Base-by-base conservation (phyloP, 2,888 invertebrate genomes). In the Pomacea canaliculata region DNA sequence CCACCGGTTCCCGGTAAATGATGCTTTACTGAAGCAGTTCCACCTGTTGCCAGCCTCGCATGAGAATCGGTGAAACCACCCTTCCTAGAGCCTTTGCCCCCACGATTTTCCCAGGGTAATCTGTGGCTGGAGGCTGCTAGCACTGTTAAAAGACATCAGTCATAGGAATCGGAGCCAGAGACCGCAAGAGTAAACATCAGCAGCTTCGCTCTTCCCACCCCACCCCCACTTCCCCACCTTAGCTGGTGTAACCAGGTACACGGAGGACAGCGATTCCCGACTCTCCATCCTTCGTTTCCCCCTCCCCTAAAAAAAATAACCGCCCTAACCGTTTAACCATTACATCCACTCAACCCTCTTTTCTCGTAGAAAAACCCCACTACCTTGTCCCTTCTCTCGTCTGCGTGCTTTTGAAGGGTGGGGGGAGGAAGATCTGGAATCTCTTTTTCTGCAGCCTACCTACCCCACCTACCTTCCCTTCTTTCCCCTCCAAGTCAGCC, bases 61-160 rank as follows among this genome's bases (percentile, higher is more conserved):
- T 67, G 37, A 48, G 4, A 18, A 18, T 69, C 8, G 16, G 51
- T 16, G 51, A 56, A 56, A 7, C 10, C 10, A 2, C 10, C 51
- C 51, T 16, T 56, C 12, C 51, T 56, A 10, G 10, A 56, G 16
- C 12, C 16, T 10, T 56, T 16, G 16, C 12, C 51, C 51, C 16
- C 12, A 59, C 10, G 59, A 56, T 46, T 27, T 71, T 71, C 71
- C 71, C 71, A 71, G 71, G 71, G 59, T 23, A 48, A n/a, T n/a
- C 48, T 70, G 59, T 23, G 1, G 59, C 60, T 7, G 59, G 12
- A 5, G 37, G 23, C 27, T 46, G n/a, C 23, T 27, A n/a, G 46
- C 72, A 23, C 72, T 65, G 72, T 72, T 63, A 72, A 37, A 65
- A 46, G 62, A 9, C 72, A 72, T 72, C 72, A 72, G 62, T 72